Percentiles rank a stretch among this genome's conserved stretches.
These are phyloP conservation scores for Mormyrus proboscirostris DNA, from an alignment of 2,797 vertebrate species.

Conservation along the genomic window DNA sequence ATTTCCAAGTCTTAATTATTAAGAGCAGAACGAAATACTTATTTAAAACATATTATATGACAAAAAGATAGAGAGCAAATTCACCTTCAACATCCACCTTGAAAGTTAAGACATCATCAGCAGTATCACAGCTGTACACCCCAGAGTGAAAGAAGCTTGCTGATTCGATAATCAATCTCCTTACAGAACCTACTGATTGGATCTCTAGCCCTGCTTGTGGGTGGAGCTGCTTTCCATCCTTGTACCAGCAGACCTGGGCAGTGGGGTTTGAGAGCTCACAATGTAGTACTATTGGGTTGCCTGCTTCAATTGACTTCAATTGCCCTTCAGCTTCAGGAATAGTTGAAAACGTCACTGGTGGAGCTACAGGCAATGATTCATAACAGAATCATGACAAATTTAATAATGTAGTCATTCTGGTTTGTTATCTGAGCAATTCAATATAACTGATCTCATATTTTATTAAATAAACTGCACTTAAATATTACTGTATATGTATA, in stretches of 20 bases:
- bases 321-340: conserved; percentile 60
- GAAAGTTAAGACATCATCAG: conserved; percentile 66
- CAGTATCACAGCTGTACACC: conserved; percentile 67
- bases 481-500: not conserved
- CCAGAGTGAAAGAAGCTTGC: conserved; percentile 68
- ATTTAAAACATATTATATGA: not conserved
- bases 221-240: conserved; percentile 65
- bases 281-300: conserved; percentile 67
- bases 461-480: not conserved
- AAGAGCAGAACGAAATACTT: not conserved
- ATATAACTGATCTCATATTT: not conserved
- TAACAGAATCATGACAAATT: conserved; percentile 43
- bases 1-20: not conserved
- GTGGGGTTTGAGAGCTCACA: conserved; percentile 71
- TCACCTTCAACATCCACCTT: conserved; percentile 77
- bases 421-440: not conserved
- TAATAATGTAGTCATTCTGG: conserved; percentile 5
- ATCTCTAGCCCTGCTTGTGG: conserved; percentile 62
- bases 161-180: conserved; percentile 61
- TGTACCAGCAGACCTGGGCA: conserved; percentile 67
- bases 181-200: conserved; percentile 63
- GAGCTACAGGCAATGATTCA: conserved; percentile 62
- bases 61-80: conserved; percentile 45
- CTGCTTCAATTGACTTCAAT: conserved; percentile 57
- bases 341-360: conserved; percentile 53